Conservation (phyloP, 2,113 vertebrate species). For the Sander lucioperca region DNA sequence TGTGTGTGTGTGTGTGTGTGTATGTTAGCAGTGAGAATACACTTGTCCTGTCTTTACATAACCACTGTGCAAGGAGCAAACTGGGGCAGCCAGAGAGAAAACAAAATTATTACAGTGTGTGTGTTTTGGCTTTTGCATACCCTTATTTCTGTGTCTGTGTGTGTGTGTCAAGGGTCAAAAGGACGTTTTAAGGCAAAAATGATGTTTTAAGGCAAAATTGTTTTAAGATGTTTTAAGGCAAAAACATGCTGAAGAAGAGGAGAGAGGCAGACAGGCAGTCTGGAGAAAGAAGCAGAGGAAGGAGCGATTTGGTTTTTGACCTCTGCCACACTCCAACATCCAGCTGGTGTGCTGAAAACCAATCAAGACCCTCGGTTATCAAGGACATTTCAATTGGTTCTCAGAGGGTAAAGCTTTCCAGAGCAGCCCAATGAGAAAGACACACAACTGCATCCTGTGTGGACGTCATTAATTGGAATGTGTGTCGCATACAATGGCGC, state of each 20-base stretch:
- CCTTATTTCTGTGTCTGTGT: constrained; percentile 4
- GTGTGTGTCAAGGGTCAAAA: constrained; percentile 41
- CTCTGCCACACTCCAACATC: constrained; percentile 16
- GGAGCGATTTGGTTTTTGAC: constrained; percentile 22
- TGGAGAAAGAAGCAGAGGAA: constrained; percentile 25
- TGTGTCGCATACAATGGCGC: constrained; percentile 10
- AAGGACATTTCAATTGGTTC: constrained; percentile 17
- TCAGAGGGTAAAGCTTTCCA: constrained; percentile 17
- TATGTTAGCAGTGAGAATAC: constrained; percentile 8
- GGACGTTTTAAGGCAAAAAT: constrained; percentile 22
- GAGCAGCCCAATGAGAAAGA: background rate
- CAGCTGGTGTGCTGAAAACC: constrained; percentile 31
- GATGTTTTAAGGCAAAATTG: constrained; percentile 30
- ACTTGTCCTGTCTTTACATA: constrained; percentile 50
- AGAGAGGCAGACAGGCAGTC: constrained; percentile 31
- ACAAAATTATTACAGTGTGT: constrained; percentile 27
- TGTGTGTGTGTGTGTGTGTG: constrained; percentile 14
- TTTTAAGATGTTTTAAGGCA: constrained; percentile 34
- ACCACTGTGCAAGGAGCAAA: constrained; percentile 37
- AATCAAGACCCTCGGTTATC: constrained; percentile 20
- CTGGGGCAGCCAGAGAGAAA: constrained; percentile 36
- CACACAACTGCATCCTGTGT: background rate
- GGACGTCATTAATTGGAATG: constrained; percentile 28
- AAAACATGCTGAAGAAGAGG: constrained; percentile 41
- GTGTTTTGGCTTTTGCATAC: constrained; percentile 24